Conservation (phyloP, 2,113 vertebrate species). For the Sinosuthora webbiana region DNA sequence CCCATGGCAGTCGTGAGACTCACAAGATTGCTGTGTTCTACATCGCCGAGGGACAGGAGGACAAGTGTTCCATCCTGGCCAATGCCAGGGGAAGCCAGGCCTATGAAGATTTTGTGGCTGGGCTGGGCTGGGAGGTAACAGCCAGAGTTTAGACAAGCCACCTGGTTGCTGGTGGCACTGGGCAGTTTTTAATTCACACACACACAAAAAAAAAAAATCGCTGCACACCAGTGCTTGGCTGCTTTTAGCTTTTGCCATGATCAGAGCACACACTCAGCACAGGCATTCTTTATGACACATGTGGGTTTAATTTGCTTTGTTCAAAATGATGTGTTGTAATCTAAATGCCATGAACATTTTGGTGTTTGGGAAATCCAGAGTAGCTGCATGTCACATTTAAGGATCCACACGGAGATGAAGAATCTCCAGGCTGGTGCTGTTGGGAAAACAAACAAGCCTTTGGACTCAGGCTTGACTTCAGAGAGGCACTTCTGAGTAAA, state of each 20-base stretch:
- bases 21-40: constrained; percentile 99
- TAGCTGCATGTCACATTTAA: not conserved
- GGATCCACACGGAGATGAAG: not conserved
- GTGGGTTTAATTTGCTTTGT: not conserved
- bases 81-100: constrained; percentile 91
- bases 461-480: not conserved
- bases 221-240: rapidly evolving
- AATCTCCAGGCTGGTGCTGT: not conserved
- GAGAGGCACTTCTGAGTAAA: not conserved
- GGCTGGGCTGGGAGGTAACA: constrained; percentile 97
- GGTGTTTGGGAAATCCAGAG: not conserved
- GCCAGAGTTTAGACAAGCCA: not conserved
- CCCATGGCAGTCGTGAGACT: constrained; percentile 85
- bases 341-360: rapidly evolving
- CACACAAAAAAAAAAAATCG: too few species aligned
- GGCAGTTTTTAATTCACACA: not conserved
- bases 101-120: constrained; percentile 96
- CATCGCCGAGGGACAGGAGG: constrained; percentile 96
- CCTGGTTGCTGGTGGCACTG: not conserved
- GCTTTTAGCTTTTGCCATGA: rapidly evolving
- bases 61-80: constrained; percentile 96
- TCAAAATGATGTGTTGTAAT: not conserved
- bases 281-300: rapidly evolving
- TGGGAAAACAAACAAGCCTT: not conserved
- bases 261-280: not conserved